phyloP scores from a whole-genome alignment of 2,113 vertebrate genomes.

The Coracopsis vasa region DNA sequence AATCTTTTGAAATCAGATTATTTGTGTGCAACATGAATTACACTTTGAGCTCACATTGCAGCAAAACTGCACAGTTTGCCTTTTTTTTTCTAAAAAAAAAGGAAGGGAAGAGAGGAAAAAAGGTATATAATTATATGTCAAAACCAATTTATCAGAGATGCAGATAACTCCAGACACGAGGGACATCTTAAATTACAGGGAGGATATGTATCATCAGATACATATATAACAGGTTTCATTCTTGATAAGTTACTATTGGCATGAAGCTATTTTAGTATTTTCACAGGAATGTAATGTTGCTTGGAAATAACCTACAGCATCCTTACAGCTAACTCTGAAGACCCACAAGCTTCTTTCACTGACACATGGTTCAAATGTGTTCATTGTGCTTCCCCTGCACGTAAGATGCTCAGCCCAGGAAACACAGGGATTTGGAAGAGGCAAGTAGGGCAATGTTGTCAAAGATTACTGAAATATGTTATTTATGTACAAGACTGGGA shows the following conservation, averaged over 20 bases:
- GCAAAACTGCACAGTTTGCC: slow-evolving; percentile 12
- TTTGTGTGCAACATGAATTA: background rate
- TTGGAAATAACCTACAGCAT: background rate
- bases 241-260: background rate
- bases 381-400: background rate
- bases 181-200: background rate
- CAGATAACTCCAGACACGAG: background rate
- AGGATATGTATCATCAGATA: background rate
- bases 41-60: background rate
- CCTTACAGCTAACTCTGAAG: background rate
- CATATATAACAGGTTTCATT: background rate
- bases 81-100: background rate
- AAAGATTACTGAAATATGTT: background rate
- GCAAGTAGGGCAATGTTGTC: background rate
- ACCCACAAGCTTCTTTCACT: background rate
- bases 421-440: background rate
- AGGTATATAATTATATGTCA: background rate
- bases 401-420: background rate
- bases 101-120: background rate
- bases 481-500: background rate
- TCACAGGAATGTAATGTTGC: background rate
- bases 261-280: background rate
- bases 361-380: rapidly evolving
- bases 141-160: slow-evolving; percentile 21
- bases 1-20: slow-evolving; percentile 53